Conservation (phyloP, 2,797 vertebrate species). For the Coranthus polyacanthus region DNA sequence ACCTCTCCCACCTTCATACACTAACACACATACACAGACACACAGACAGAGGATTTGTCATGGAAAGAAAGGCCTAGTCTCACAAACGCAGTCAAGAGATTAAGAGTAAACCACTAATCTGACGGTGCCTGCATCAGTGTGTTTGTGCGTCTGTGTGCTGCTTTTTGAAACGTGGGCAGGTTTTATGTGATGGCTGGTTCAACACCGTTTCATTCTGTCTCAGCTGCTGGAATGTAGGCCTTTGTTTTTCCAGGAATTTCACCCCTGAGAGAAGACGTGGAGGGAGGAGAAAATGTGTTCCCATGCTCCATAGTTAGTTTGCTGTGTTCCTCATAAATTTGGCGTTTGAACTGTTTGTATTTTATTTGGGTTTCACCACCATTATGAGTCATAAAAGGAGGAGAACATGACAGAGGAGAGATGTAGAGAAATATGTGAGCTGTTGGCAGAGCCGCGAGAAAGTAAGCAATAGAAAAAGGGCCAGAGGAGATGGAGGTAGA, state of each 20-base stretch:
- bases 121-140: conserved; percentile 57
- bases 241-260: conserved; percentile 56
- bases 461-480: conserved; percentile 3
- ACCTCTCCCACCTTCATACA: conserved; percentile 53
- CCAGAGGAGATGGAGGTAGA: conserved; percentile 32
- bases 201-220: conserved; percentile 47
- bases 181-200: conserved; percentile 50
- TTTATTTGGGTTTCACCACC: conserved; percentile 21
- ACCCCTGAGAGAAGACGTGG: conserved; percentile 22
- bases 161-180: conserved; percentile 64
- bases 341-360: conserved; percentile 23
- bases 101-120: conserved; percentile 82
- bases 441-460: conserved; percentile 15
- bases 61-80: conserved; percentile 70
- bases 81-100: conserved; percentile 74
- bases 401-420: conserved; percentile 7
- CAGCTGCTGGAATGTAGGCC: conserved; percentile 43
- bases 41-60: conserved; percentile 70
- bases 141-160: conserved; percentile 58
- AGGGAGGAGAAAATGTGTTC: conserved; percentile 37
- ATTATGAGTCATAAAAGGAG: conserved; percentile 22
- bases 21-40: conserved; percentile 4
- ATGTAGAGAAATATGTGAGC: conserved; percentile 8
- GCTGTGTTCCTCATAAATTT: conserved; percentile 24
- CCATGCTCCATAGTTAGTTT: conserved; percentile 39